Base-by-base conservation (phyloP, 2,888 invertebrate species). In the Pyrrhosoma nymphula region DNA sequence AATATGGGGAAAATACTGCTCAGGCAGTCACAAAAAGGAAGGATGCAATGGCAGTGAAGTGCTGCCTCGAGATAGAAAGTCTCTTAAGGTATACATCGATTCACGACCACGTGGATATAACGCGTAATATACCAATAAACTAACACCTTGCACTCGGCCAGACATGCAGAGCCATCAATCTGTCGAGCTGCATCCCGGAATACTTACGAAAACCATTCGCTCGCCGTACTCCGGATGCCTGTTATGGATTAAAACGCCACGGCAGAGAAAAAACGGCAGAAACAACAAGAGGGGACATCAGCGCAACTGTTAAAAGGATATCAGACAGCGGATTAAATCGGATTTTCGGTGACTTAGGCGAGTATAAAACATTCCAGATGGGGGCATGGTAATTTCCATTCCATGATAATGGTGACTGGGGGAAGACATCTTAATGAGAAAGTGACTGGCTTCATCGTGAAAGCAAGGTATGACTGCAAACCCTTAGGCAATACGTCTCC, bases 121-220 rank as follows among this genome's bases (percentile, higher is more conserved):
- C 82, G 82, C 16, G 30, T 82, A 82, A 82, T 82, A 82, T 82
- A 35, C 82, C 82, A 35, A 82, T 82, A 82, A 82, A 82, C 82
- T 82, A 82, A 82, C 82, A 82, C 82, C 82, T 14, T 82, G 82
- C 82, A 35, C 35, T 35, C 14, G 82, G 35, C 16, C 26, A 35
- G 82, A 35, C 30, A 82, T 82, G 82, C 23, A 82, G 82, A 35
- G 35, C 26, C 82, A 82, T 82, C 82, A 82, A 82, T 82, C 82
- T 35, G 82, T 14, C 26, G 82, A 14, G 82, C 82, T 35, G n/a
- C 82, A 30, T 82, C 82, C 16, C 82, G 18, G 30, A 14, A 12
- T 35, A 82, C 35, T 2, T 2, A 35, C 26, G 82, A 35, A 35
- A 14, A 35, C 82, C 30, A 35, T 82, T 82, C 4, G 18, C 82